Base-by-base conservation (phyloP, 2,888 invertebrate species). In the Hydrotaea diabolus region DNA sequence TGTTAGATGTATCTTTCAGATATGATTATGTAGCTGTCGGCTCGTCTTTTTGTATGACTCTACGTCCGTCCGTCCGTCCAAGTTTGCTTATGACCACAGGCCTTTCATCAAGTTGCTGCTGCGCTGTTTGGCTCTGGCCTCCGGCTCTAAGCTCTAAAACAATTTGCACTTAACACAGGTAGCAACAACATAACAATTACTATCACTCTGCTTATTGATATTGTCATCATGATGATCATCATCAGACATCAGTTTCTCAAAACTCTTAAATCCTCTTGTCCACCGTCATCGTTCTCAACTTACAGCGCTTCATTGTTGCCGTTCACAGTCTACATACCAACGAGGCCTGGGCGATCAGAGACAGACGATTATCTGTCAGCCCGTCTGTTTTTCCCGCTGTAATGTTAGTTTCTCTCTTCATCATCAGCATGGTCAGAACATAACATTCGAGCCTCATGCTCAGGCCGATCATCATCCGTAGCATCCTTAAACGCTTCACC, bases 121-220 rank as follows among this genome's bases (percentile, higher is more conserved):
- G 49, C 39, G 9, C 31, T 57, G 49, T 39, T 81, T 77, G 64
- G 69, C 55, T 78, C 71, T 55, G 66, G 82, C 81, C 76, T 79
- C 72, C 39, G 73, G 79, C 81, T 79, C 59, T 76, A 76, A 79
- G 49, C 73, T 74, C 57, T 77, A 69, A 85, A 82, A 82, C 82
- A 85, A 85, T 85, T 85, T 85, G 82, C 85, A 82, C 82, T 82
- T 85, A 85, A 85, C 85, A 85, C 85, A 77, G 39, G 85, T 85
- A 85, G 85, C 85, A 77, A 80, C 74, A 79, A 80, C 69, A 80
- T 82, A 85, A 85, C 85, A 85, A 85, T 85, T 85, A 85, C 85
- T 80, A 85, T 82, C 79, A 82, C 76, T 74, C 77, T 53, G 85
- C 82, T 85, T 85, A 85, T 85, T 85, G 85, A 82, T 85, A 85